These are phyloP conservation scores for Istiophorus platypterus DNA, from an alignment of 2,113 vertebrate species.

Conservation along the genomic window DNA sequence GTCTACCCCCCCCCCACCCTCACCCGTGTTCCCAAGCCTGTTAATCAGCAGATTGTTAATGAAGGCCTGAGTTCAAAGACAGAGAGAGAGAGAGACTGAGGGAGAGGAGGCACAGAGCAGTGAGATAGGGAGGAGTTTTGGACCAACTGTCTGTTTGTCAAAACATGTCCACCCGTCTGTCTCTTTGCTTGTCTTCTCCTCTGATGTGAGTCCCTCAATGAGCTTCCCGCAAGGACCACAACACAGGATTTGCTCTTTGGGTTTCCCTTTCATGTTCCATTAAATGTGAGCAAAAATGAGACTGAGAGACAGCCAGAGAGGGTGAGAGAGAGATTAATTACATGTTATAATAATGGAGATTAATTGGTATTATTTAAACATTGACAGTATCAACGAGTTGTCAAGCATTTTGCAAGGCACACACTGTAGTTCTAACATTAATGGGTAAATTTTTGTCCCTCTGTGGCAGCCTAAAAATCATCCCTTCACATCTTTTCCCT, in stretches of 20 bases:
- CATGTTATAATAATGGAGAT: slow-evolving; percentile 81
- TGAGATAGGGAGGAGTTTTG: slow-evolving; percentile 73
- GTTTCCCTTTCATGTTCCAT: slow-evolving; percentile 82
- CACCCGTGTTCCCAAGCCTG: slow-evolving; percentile 73
- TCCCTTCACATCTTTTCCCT: slow-evolving; percentile 52
- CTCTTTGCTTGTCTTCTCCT: slow-evolving; percentile 47
- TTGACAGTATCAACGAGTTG: slow-evolving; percentile 77
- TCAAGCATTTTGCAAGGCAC: slow-evolving; percentile 68
- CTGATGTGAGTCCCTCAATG: slow-evolving; percentile 79
- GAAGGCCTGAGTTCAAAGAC: slow-evolving; percentile 82
- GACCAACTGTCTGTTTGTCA: slow-evolving; percentile 82
- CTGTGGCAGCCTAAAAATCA: slow-evolving; percentile 64
- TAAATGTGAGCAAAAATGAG: slow-evolving; percentile 72
- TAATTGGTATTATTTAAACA: slow-evolving; percentile 84
- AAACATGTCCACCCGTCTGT: slow-evolving; percentile 78
- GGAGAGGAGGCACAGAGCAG: slow-evolving; percentile 65
- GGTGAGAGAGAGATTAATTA: slow-evolving; percentile 78
- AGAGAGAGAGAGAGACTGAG: slow-evolving; percentile 31
- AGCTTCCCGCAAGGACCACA: slow-evolving; percentile 74
- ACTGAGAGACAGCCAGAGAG: slow-evolving; percentile 72
- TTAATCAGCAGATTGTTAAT: slow-evolving; percentile 84
- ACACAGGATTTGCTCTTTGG: slow-evolving; percentile 76
- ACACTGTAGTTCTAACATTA: slow-evolving; percentile 64
- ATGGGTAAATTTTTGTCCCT: slow-evolving; percentile 66
- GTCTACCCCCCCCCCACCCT: slow-evolving; percentile 65